Evolutionary conservation across 2,797 vertebrate genomes (phyloP).

Genomic region (Allobates femoralis): DNA sequence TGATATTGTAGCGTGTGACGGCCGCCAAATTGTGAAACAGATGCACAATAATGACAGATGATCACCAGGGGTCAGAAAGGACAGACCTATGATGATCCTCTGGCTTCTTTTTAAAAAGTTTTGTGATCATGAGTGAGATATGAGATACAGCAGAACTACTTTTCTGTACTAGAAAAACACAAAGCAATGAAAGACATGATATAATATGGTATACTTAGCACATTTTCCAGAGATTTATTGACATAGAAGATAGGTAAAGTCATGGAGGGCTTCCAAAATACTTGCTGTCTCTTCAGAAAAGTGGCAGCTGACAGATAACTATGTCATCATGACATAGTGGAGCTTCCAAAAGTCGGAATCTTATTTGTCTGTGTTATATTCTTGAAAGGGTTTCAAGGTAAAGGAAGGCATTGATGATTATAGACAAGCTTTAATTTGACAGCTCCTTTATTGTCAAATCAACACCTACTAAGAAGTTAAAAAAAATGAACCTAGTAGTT

Average conservation of each 20-base stretch:
- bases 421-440: neutral
- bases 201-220: neutral
- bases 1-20: too few species aligned
- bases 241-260: neutral
- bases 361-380: neutral
- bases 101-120: too few species aligned
- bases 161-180: neutral
- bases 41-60: too few species aligned
- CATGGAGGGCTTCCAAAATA: conserved; percentile 21
- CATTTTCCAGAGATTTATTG: neutral
- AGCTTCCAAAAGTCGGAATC: neutral
- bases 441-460: neutral
- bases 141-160: too few species aligned
- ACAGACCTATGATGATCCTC: too few species aligned
- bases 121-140: too few species aligned
- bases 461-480: neutral
- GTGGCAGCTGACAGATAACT: neutral
- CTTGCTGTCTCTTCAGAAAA: neutral
- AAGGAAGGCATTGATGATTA: neutral
- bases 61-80: too few species aligned
- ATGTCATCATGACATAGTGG: neutral
- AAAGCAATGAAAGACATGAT: neutral
- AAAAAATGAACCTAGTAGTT: neutral
- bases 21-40: too few species aligned
- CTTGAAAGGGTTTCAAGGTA: neutral